These are phyloP conservation scores for Falco biarmicus DNA, from an alignment of 2,797 vertebrate genomes.

Conservation along the genomic window DNA sequence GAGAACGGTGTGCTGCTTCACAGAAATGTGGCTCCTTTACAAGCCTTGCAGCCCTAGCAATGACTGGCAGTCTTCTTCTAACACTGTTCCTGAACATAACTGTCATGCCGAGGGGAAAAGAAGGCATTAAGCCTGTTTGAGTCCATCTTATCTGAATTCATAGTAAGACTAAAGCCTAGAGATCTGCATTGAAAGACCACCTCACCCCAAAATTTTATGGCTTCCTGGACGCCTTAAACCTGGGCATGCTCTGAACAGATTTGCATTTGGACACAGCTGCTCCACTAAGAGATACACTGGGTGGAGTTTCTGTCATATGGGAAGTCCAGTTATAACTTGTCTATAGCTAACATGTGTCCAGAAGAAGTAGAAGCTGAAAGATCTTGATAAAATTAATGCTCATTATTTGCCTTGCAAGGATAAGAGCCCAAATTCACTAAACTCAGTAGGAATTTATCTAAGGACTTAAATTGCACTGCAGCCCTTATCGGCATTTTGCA, in stretches of 20 bases:
- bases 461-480: background rate
- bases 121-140: rapidly evolving
- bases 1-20: background rate
- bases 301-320: background rate
- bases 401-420: background rate
- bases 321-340: background rate
- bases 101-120: background rate
- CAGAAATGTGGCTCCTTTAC: background rate
- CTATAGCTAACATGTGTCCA: background rate
- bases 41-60: background rate
- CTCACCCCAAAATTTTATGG: background rate
- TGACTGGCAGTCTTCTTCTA: background rate
- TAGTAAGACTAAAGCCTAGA: background rate
- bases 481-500: background rate
- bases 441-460: background rate
- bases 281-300: background rate
- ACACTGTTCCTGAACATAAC: background rate
- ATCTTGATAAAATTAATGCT: background rate
- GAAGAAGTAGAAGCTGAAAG: background rate
- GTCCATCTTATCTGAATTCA: background rate
- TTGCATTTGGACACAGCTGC: background rate
- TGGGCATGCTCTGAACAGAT: background rate
- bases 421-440: background rate
- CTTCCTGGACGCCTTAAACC: background rate
- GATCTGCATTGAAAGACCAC: background rate